Base-by-base conservation (phyloP, 2,797 vertebrate genomes). In the Rhabdomys pumilio region DNA sequence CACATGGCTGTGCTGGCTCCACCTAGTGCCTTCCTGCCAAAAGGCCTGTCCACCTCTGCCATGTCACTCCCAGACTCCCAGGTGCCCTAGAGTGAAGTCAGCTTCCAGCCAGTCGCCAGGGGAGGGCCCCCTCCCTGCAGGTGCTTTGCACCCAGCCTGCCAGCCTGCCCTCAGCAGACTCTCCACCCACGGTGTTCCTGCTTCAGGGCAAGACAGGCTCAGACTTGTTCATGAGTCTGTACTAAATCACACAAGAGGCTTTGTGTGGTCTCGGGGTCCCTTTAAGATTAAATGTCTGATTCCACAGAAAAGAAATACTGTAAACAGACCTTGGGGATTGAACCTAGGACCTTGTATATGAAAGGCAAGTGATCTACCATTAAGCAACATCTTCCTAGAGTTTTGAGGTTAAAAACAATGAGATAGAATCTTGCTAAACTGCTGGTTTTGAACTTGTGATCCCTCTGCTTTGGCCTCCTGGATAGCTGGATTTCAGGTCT, bases 81-180 rank as follows among this genome's bases (percentile, higher is more conserved):
- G 90, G 92, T 95, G 94, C 96, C 92, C 86, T 55, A 61, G 79
- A 79, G 59, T 50, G 75, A 94, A 76, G 85, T 67, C 0, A 4
- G 73, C 53, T 80, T 94, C 77, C 86, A 29, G 38, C 20, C 83
- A 77, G 79, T 86, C 3, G 0, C 90, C 44, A n/a, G 47, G 89
- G 75, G 38, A 73, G 77, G 67, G n/a, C 14, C 34, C 57, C 19
- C 73, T 85, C 89, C 72, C 69, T 72, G 63, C 79, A 19, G 0
- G 2, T 1, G 15, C 41, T 65, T 24, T 19, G 17, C 34, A 55
- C 69, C 65, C 2, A 94, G 75, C 57, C 69, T 84, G 77, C 65
- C 2, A 94, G 75, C 57, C 69, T 84, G 77, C 79, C 76, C 90
- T 72, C 6, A 1, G 47, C 80, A 76, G 57, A 84, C 79, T 61